phyloP scores from a whole-genome alignment of 2,113 vertebrate species.

The Chiloscyllium plagiosum region DNA sequence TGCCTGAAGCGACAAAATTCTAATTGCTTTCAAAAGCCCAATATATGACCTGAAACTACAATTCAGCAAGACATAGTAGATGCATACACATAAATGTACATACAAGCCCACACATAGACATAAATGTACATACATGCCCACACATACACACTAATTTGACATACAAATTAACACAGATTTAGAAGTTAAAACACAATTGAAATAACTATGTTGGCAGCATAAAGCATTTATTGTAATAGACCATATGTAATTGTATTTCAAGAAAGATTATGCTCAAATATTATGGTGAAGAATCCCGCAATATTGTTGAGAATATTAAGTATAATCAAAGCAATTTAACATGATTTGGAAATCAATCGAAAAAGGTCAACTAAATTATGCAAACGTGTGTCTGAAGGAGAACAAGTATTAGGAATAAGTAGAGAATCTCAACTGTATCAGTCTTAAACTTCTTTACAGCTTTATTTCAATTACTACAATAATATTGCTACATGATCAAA shows the following conservation, averaged over 20 bases:
- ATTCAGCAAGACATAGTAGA: background rate
- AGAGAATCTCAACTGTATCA: background rate
- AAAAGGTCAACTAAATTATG: constrained; percentile 13
- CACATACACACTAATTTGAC: background rate
- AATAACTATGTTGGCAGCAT: background rate
- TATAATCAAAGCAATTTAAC: constrained; percentile 12
- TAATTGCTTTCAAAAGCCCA: constrained; percentile 34
- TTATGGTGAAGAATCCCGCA: background rate
- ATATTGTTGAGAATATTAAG: background rate
- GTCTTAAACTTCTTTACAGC: background rate
- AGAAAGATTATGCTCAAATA: background rate
- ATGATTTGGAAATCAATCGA: background rate
- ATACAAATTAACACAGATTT: background rate
- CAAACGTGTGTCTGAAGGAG: background rate
- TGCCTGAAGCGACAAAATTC: constrained; percentile 43
- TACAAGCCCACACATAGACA: background rate
- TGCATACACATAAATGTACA: background rate
- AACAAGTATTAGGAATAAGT: background rate
- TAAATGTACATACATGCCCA: too few species aligned
- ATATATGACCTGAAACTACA: background rate
- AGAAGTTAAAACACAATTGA: background rate
- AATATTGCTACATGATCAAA: constrained; percentile 9
- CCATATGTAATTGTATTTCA: background rate
- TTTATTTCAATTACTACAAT: background rate
- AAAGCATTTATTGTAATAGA: constrained; percentile 9